phyloP scores from a whole-genome alignment of 2,888 invertebrate genomes.

The Scrobipalpa atriplicella region DNA sequence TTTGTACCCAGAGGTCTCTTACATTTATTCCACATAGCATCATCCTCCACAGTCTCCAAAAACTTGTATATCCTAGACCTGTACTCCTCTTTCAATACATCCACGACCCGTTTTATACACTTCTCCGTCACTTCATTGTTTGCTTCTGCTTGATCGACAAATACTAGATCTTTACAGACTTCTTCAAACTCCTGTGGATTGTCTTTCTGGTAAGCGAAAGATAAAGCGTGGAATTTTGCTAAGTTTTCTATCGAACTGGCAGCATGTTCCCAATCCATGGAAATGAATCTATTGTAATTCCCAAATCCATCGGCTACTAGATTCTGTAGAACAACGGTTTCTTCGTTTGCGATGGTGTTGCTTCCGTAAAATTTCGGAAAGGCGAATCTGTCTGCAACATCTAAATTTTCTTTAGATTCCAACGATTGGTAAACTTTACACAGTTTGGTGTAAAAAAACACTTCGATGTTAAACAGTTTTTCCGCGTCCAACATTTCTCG shows the following conservation, averaged over 20 bases:
- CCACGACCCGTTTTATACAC: neutral
- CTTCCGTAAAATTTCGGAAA: conserved; percentile 50
- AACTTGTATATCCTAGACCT: conserved; percentile 34
- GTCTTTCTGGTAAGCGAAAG: conserved; percentile 58
- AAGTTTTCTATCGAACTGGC: conserved; percentile 47
- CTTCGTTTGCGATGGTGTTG: conserved; percentile 40
- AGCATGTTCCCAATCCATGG: conserved; percentile 55
- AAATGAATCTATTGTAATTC: conserved; percentile 43
- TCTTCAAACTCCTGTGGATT: conserved; percentile 48
- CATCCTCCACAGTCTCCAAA: conserved; percentile 31
- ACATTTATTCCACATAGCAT: conserved; percentile 38
- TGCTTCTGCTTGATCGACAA: neutral
- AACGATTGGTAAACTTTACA: conserved; percentile 40
- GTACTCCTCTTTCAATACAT: conserved; percentile 33
- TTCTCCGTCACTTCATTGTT: conserved; percentile 28
- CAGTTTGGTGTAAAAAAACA: conserved; percentile 44
- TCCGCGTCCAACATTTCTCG: conserved; percentile 39
- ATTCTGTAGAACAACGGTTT: conserved; percentile 58
- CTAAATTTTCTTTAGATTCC: conserved; percentile 37
- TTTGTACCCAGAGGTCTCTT: conserved; percentile 42
- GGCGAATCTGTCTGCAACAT: conserved; percentile 39
- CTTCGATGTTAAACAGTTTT: conserved; percentile 44
- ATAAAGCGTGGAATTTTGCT: conserved; percentile 64
- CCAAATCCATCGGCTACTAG: conserved; percentile 49
- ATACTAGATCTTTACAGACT: conserved; percentile 36